phyloP scores from a whole-genome alignment of 2,113 vertebrate genomes.

The Rostratula benghalensis region DNA sequence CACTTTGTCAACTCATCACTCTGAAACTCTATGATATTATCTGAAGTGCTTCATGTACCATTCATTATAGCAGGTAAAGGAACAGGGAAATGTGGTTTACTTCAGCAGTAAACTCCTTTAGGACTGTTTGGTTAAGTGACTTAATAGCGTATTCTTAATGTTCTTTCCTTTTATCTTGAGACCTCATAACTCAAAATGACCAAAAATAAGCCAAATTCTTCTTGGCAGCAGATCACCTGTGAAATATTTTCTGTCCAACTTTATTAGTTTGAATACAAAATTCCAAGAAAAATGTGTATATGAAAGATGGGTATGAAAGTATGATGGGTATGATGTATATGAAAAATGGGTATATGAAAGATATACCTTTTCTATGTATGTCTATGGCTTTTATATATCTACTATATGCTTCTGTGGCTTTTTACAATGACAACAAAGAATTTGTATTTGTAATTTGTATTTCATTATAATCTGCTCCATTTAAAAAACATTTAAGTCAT shows the following conservation, averaged over 20 bases:
- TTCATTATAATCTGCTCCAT: neutral
- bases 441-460: neutral
- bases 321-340: no score
- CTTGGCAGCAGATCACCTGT: constrained; percentile 62
- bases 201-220: constrained; percentile 62
- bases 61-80: constrained; percentile 67
- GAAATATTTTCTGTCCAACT: constrained; percentile 56
- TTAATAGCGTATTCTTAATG: constrained; percentile 74
- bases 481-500: neutral
- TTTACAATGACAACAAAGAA: neutral
- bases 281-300: constrained; percentile 16
- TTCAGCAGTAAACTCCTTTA: constrained; percentile 61
- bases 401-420: neutral
- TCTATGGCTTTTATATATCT: neutral
- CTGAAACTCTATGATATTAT: constrained; percentile 47
- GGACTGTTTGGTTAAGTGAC: constrained; percentile 70
- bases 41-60: constrained; percentile 71
- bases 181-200: constrained; percentile 61
- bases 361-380: neutral
- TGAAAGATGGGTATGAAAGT: no score
- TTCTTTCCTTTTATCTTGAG: constrained; percentile 65
- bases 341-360: neutral
- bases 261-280: constrained; percentile 49
- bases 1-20: constrained; percentile 48
- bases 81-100: constrained; percentile 58